Percentiles rank a stretch among this genome's conserved stretches.
These are phyloP conservation scores for Lottia gigantea DNA, from an alignment of 2,888 invertebrate genomes.

Conservation along the genomic window DNA sequence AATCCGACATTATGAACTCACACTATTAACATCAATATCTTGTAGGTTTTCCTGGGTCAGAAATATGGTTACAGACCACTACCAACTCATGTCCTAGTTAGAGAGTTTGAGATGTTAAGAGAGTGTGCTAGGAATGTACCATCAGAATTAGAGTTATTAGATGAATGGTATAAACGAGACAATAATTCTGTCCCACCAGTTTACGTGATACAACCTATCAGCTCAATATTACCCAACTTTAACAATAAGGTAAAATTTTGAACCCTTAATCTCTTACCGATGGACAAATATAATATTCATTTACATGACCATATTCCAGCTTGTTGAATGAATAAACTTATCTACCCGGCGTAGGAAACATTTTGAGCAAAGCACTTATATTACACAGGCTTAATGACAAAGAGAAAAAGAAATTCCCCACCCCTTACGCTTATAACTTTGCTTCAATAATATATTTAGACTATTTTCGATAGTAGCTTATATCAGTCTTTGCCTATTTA, in stretches of 20 bases:
- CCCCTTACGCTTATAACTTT: no score
- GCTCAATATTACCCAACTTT: conserved; percentile 95
- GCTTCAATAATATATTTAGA: no score
- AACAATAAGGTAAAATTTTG: conserved; percentile 86
- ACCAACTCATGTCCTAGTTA: conserved; percentile 92
- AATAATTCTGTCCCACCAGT: conserved; percentile 95
- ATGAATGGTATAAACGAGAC: conserved; percentile 96
- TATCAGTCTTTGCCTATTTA: conserved; percentile 24
- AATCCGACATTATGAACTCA: no score
- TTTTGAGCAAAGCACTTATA: no score
- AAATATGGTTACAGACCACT: conserved; percentile 98
- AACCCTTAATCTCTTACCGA: neutral
- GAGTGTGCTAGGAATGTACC: conserved; percentile 76
- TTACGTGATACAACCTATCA: conserved; percentile 95
- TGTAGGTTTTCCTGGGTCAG: conserved; percentile 90
- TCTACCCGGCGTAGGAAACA: no score
- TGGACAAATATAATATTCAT: neutral
- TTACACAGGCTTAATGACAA: no score
- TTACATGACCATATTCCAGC: neutral
- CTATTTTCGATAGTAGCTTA: no score
- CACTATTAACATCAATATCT: no score
- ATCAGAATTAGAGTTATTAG: conserved; percentile 83
- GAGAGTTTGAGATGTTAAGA: conserved; percentile 84
- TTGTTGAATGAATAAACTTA: neutral
- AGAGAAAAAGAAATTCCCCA: no score